Evolutionary conservation across 2,113 vertebrate genomes (phyloP).

Genomic region (Microcebus griseorufus): DNA sequence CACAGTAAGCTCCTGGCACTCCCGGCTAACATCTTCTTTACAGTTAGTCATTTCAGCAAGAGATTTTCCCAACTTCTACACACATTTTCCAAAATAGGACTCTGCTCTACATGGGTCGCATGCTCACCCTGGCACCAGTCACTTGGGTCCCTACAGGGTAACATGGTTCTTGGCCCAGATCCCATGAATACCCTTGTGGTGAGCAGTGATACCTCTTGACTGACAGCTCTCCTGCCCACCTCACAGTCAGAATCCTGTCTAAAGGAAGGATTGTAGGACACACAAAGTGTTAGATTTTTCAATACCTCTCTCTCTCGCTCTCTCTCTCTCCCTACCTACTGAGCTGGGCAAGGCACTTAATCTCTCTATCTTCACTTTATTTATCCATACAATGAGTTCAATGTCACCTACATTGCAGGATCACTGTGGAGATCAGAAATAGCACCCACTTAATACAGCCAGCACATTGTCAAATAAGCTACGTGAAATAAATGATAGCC

Average conservation of each 20-base stretch:
- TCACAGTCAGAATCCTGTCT: not conserved
- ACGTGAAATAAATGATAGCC: not conserved
- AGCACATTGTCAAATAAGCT: not conserved
- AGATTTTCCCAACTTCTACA: not conserved
- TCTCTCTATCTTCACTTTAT: not conserved
- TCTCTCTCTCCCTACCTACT: not conserved
- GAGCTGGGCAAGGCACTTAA: not conserved
- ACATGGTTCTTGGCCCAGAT: not conserved
- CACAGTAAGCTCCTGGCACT: too few species aligned
- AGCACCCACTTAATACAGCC: not conserved
- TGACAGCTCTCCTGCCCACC: not conserved
- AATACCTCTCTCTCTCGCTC: not conserved
- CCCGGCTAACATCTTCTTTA: not conserved
- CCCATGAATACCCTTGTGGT: fast-evolving
- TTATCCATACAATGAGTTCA: not conserved
- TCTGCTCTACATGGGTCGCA: too few species aligned
- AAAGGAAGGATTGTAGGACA: not conserved
- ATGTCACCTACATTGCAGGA: not conserved
- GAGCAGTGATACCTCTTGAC: not conserved
- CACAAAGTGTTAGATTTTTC: not conserved
- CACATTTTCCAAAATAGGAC: not conserved
- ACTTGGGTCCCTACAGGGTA: not conserved
- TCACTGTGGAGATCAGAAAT: not conserved
- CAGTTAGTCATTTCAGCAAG: not conserved
- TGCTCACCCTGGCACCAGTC: not conserved